A percentile compares a stretch with the other conserved stretches of the same genome.
phyloP scores from a whole-genome alignment of 2,797 vertebrate species.

The Enteromius argenteus region DNA sequence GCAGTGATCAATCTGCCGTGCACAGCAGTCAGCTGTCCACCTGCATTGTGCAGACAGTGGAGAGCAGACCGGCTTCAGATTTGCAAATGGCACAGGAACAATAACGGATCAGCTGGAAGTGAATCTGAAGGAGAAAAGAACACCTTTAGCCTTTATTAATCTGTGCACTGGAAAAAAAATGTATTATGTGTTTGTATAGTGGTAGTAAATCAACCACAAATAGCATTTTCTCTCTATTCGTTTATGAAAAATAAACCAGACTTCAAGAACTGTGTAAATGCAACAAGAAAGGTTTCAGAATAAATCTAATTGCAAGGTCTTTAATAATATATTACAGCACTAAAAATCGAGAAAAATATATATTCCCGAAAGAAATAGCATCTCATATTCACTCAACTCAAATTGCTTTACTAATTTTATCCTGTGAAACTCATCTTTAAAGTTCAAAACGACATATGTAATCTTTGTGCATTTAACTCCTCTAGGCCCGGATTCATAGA shows the following conservation, averaged over 20 bases:
- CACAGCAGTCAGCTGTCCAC: slow-evolving; percentile 48
- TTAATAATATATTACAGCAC: neutral
- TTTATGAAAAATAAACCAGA: neutral
- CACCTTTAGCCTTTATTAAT: slow-evolving; percentile 13
- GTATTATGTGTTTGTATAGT: neutral
- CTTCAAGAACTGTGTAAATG: neutral
- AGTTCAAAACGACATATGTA: too few species aligned
- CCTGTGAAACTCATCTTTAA: too few species aligned
- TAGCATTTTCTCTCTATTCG: neutral
- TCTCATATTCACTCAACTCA: neutral
- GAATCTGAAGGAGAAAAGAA: slow-evolving; percentile 14
- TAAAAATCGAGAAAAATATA: neutral
- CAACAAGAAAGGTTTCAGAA: neutral
- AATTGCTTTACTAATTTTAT: too few species aligned
- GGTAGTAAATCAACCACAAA: neutral
- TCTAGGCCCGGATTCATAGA: too few species aligned
- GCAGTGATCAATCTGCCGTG: slow-evolving; percentile 47
- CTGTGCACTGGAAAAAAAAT: neutral
- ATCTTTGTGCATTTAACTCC: too few species aligned
- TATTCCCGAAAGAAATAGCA: neutral
- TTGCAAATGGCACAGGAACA: slow-evolving; percentile 45
- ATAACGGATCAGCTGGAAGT: slow-evolving; percentile 37
- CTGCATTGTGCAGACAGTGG: slow-evolving; percentile 43
- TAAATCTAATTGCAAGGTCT: neutral
- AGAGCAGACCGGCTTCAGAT: slow-evolving; percentile 45